These are phyloP conservation scores for Morelia viridis DNA, from an alignment of 2,797 vertebrate genomes.

Conservation along the genomic window DNA sequence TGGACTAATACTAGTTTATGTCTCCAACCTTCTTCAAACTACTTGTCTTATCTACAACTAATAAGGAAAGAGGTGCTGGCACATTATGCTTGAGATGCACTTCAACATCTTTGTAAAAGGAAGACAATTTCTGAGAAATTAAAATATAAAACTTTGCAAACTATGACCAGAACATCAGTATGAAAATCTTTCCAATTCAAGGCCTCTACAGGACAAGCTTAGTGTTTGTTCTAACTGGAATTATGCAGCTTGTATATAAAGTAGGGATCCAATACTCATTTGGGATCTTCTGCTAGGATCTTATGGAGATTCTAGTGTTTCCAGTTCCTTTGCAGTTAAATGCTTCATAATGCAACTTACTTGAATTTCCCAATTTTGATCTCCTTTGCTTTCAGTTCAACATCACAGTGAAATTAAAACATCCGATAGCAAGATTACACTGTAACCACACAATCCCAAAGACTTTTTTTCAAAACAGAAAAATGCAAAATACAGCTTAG, in stretches of 20 bases:
- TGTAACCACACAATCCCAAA: slow-evolving; percentile 18
- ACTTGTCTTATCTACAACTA: slow-evolving; percentile 51
- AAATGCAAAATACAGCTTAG: slow-evolving; percentile 47
- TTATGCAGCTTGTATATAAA: neutral
- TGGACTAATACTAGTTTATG: slow-evolving; percentile 63
- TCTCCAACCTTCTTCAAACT: slow-evolving; percentile 52
- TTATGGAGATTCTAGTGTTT: slow-evolving; percentile 35
- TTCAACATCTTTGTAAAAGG: slow-evolving; percentile 47
- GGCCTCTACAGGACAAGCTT: neutral
- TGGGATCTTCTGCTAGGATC: neutral
- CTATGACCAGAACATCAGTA: slow-evolving; percentile 40
- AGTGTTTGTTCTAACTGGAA: neutral
- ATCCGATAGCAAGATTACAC: slow-evolving; percentile 44
- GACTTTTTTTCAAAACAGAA: slow-evolving; percentile 50
- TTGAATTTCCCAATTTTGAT: neutral
- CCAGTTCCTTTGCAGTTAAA: slow-evolving; percentile 6
- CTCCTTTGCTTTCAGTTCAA: slow-evolving; percentile 51
- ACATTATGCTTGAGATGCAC: slow-evolving; percentile 56
- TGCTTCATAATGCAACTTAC: neutral
- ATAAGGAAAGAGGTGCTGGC: slow-evolving; percentile 54
- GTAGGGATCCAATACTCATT: neutral
- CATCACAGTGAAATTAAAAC: slow-evolving; percentile 27
- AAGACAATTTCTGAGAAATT: slow-evolving; percentile 45
- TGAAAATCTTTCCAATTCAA: slow-evolving; percentile 47
- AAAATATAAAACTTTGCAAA: slow-evolving; percentile 44